phyloP scores from a whole-genome alignment of 1,140 invertebrate genomes.

The Tetragonula clypearis region DNA sequence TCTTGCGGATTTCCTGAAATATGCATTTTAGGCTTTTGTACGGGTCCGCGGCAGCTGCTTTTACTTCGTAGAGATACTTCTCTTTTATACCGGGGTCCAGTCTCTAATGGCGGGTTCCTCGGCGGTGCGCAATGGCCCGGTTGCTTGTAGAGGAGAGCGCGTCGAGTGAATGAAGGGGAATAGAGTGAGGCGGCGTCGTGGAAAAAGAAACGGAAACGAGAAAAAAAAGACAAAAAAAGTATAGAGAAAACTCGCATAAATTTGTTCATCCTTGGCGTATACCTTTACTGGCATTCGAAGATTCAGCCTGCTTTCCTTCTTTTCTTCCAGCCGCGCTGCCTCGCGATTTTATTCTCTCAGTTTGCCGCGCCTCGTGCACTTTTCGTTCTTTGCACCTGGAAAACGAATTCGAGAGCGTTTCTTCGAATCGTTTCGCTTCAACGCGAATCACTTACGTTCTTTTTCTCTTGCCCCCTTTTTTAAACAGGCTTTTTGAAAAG shows the following conservation, averaged over 20 bases:
- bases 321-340: background rate
- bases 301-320: background rate
- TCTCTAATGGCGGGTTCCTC: conserved; percentile 51
- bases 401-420: too few relatives aligned
- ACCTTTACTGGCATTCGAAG: conserved; percentile 36
- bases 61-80: conserved; percentile 51
- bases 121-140: conserved; percentile 16
- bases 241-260: conserved; percentile 35
- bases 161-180: background rate
- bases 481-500: too few relatives aligned
- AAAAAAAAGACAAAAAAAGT: too few relatives aligned
- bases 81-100: conserved; percentile 32
- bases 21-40: conserved; percentile 65
- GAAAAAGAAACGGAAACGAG: background rate
- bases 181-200: conserved; percentile 1
- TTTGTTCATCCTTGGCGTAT: conserved; percentile 36
- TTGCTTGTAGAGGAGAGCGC: conserved; percentile 5
- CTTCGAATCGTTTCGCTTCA: too few relatives aligned
- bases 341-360: conserved; percentile 13
- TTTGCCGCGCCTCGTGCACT: background rate
- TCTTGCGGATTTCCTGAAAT: conserved; percentile 67
- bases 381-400: background rate
- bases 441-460: background rate
- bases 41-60: conserved; percentile 43
- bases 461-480: background rate